phyloP scores from a whole-genome alignment of 2,888 invertebrate genomes.

The Congeria kusceri region DNA sequence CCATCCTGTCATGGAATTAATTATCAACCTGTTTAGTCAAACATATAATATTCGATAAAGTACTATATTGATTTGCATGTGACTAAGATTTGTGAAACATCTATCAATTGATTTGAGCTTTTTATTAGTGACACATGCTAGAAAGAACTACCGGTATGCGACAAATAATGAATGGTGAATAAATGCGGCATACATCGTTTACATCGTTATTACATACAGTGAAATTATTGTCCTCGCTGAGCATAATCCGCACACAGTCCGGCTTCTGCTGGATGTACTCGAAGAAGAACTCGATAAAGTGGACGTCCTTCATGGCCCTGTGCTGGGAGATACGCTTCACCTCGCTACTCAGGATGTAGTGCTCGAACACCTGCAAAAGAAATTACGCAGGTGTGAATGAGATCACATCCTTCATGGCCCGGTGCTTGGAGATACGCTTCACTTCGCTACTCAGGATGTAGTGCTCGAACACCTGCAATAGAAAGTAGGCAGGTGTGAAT shows the following conservation, averaged over 20 bases:
- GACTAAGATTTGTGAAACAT: too few relatives aligned
- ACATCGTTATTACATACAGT: conserved; percentile 9
- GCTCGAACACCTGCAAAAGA: conserved; percentile 34
- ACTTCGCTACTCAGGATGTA: conserved; percentile 55
- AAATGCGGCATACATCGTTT: too few relatives aligned
- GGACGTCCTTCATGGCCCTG: conserved; percentile 51
- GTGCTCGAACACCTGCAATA: conserved; percentile 41
- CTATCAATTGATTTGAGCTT: too few relatives aligned
- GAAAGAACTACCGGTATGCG: too few relatives aligned
- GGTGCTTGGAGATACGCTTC: conserved; percentile 50
- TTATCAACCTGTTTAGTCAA: too few relatives aligned
- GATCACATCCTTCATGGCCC: conserved; percentile 57
- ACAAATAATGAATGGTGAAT: too few relatives aligned
- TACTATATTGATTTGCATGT: too few relatives aligned
- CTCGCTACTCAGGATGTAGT: conserved; percentile 55
- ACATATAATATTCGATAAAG: too few relatives aligned
- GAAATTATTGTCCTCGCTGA: conserved; percentile 51
- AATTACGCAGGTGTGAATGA: too few relatives aligned
- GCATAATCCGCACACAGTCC: conserved; percentile 25
- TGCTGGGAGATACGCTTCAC: conserved; percentile 55
- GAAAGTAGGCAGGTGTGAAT: too few relatives aligned
- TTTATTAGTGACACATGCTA: too few relatives aligned
- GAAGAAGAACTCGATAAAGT: conserved; percentile 57
- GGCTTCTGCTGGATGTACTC: conserved; percentile 44
- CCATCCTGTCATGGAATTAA: too few relatives aligned